Percentiles rank a stretch among this genome's conserved stretches.
phyloP scores from a whole-genome alignment of 2,888 invertebrate species.

The Aethes cnicana region DNA sequence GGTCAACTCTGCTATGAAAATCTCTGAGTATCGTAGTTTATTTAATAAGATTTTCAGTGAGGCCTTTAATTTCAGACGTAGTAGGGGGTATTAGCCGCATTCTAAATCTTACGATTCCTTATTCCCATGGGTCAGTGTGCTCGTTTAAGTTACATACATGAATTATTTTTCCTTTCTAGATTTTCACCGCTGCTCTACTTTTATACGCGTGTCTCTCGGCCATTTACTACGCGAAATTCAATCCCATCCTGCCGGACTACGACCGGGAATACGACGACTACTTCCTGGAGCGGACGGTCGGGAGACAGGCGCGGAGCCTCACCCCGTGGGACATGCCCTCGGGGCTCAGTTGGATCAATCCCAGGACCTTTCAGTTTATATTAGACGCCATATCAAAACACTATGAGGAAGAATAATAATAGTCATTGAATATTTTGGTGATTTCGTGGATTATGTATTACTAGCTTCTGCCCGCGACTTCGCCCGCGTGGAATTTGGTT shows the following conservation, averaged over 20 bases:
- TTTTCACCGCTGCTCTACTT: slow-evolving; percentile 89
- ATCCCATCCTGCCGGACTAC: slow-evolving; percentile 90
- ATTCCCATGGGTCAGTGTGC: no score
- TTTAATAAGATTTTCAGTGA: no score
- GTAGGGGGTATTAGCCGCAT: no score
- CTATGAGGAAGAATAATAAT: slow-evolving; percentile 54
- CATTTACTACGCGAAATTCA: slow-evolving; percentile 93
- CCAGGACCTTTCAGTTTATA: slow-evolving; percentile 86
- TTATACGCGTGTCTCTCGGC: slow-evolving; percentile 93
- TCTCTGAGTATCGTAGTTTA: no score
- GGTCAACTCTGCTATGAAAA: slow-evolving; percentile 16
- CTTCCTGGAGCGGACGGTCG: slow-evolving; percentile 86
- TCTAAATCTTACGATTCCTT: no score
- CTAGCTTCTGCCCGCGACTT: no score
- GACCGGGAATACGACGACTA: slow-evolving; percentile 88
- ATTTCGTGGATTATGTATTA: no score
- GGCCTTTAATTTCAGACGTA: no score
- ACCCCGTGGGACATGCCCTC: slow-evolving; percentile 64
- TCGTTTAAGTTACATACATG: background rate
- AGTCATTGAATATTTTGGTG: no score
- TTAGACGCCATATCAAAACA: slow-evolving; percentile 78
- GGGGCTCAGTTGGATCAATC: slow-evolving; percentile 81
- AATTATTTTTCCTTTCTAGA: slow-evolving; percentile 74
- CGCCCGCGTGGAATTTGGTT: no score
- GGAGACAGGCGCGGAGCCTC: slow-evolving; percentile 69